Percentiles rank a stretch among this genome's conserved stretches.
Evolutionary conservation across 2,888 invertebrate genomes (phyloP).

Genomic region (Eurois occulta): DNA sequence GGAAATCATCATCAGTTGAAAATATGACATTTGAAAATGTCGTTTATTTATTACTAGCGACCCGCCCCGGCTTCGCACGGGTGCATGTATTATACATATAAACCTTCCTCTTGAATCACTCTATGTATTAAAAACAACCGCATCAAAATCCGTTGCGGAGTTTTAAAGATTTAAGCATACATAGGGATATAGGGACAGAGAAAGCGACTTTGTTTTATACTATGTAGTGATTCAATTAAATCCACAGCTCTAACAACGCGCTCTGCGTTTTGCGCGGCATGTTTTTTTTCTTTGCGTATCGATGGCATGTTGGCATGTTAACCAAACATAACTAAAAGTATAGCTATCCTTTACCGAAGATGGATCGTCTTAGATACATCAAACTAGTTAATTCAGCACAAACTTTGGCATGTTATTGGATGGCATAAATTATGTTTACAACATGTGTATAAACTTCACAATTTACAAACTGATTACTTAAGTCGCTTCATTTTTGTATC

Average conservation of each 20-base stretch:
- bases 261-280: neutral
- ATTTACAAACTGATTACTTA: neutral
- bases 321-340: neutral
- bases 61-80: too few species aligned
- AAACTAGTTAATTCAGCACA: slow-evolving; percentile 3
- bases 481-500: neutral
- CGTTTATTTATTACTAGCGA: too few species aligned
- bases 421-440: slow-evolving; percentile 8
- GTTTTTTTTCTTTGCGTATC: neutral
- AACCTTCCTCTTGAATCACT: too few species aligned
- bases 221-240: too few species aligned
- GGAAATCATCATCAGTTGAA: neutral
- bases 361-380: neutral
- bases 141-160: too few species aligned
- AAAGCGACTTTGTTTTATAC: too few species aligned
- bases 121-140: too few species aligned
- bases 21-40: neutral
- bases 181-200: too few species aligned
- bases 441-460: neutral
- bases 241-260: too few species aligned
- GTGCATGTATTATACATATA: too few species aligned
- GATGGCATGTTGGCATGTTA: neutral
- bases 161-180: too few species aligned
- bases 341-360: neutral
- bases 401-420: slow-evolving; percentile 2